These are phyloP conservation scores for Pyrgilauda ruficollis DNA, from an alignment of 2,113 vertebrate genomes.

Conservation along the genomic window DNA sequence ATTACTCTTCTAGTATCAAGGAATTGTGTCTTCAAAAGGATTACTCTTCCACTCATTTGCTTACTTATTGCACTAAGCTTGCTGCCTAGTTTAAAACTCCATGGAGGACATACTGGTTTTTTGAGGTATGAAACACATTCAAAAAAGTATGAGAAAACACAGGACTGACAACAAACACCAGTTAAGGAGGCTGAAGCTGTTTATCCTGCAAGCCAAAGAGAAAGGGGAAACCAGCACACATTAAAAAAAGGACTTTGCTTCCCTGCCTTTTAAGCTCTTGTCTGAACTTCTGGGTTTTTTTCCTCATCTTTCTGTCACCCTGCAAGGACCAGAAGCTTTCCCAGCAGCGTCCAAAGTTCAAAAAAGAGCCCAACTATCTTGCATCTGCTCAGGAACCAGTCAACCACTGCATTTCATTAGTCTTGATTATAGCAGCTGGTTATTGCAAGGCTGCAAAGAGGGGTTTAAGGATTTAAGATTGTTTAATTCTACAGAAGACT, in stretches of 20 bases:
- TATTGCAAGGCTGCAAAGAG: neutral
- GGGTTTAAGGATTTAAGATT: neutral
- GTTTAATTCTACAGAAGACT: neutral
- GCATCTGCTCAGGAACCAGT: neutral
- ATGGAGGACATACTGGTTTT: neutral
- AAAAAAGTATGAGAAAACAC: neutral
- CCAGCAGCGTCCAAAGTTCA: neutral
- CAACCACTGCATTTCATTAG: neutral
- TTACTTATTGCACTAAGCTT: neutral
- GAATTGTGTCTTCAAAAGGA: neutral
- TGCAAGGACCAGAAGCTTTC: neutral
- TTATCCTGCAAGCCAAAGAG: neutral
- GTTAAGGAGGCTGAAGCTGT: neutral
- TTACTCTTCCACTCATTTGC: neutral
- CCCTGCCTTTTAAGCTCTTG: neutral
- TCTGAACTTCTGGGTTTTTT: neutral
- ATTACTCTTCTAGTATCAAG: neutral
- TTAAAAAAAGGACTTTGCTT: neutral
- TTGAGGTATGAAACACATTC: neutral
- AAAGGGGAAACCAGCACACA: neutral
- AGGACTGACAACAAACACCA: neutral
- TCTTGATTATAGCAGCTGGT: neutral
- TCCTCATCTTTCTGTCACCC: neutral
- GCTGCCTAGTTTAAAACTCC: neutral
- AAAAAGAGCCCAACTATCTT: neutral